phyloP scores from a whole-genome alignment of 2,797 vertebrate genomes.

The Cirrhinus mrigala region DNA sequence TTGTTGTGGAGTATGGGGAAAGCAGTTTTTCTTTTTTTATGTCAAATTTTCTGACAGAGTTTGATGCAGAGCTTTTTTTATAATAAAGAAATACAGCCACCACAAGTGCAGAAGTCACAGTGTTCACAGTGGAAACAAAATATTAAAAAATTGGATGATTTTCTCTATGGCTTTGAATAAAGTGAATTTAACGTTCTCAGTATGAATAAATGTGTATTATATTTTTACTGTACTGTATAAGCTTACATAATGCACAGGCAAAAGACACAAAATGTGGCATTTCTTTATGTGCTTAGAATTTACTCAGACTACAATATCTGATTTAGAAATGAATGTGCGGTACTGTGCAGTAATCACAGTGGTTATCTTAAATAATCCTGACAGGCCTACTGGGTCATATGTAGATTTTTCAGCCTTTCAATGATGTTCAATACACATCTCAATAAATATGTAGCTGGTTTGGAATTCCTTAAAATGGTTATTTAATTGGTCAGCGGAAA shows the following conservation, averaged over 20 bases:
- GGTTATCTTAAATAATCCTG: not conserved
- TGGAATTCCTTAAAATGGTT: not conserved
- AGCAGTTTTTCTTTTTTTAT: not conserved
- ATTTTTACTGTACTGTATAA: not conserved
- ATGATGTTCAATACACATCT: not conserved
- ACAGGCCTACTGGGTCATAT: not conserved
- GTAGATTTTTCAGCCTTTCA: not conserved
- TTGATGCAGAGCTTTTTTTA: not conserved
- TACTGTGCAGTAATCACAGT: not conserved
- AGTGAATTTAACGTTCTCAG: not conserved
- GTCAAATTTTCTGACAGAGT: not conserved
- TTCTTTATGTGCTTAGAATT: constrained; percentile 1
- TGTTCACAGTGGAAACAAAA: not conserved
- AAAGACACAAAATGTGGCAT: not conserved
- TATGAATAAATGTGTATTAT: not conserved
- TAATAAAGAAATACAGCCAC: not conserved
- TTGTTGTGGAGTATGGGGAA: not conserved
- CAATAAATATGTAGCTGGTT: not conserved
- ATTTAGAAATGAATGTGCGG: not conserved
- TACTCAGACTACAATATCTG: not conserved
- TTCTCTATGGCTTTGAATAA: not conserved
- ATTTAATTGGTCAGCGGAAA: not conserved
- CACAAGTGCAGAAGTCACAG: constrained; percentile 2
- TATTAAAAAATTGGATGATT: not conserved
- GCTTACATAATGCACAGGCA: not conserved